Evolutionary conservation across 2,888 invertebrate species (phyloP).

Genomic region (Sphaeridia pumilis): DNA sequence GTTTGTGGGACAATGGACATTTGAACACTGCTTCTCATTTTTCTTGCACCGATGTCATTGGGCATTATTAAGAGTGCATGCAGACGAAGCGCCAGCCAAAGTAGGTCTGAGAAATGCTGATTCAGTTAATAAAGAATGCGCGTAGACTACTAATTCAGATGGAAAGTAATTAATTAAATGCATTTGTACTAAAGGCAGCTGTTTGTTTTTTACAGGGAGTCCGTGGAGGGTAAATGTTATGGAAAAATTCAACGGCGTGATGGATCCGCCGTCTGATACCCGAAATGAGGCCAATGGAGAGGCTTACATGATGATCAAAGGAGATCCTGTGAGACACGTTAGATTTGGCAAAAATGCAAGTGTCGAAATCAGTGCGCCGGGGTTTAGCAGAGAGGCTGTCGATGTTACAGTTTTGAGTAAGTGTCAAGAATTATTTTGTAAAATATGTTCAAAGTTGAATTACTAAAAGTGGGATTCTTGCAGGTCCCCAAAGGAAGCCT

Average conservation of each 20-base stretch:
- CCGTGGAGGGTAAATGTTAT: constrained; percentile 90
- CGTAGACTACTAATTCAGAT: background rate
- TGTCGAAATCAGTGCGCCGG: constrained; percentile 71
- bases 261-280: constrained; percentile 39
- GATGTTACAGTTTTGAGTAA: constrained; percentile 48
- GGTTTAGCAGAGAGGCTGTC: constrained; percentile 47
- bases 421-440: constrained; percentile 32
- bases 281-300: constrained; percentile 17
- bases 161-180: background rate
- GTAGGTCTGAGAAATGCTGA: too few relatives aligned
- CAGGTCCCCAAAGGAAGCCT: constrained; percentile 72
- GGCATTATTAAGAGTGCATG: too few relatives aligned
- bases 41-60: too few relatives aligned
- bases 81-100: too few relatives aligned
- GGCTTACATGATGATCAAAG: constrained; percentile 38
- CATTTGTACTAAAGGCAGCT: too few relatives aligned
- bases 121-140: background rate
- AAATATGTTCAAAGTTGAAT: background rate
- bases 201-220: constrained; percentile 55
- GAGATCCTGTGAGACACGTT: constrained; percentile 78
- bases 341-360: constrained; percentile 79
- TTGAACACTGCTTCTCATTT: too few relatives aligned
- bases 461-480: background rate
- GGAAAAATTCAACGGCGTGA: constrained; percentile 48
- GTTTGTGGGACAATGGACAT: constrained; percentile 2